Conservation (phyloP, 2,113 vertebrate species). For the Chaetorhynchus papuensis region DNA sequence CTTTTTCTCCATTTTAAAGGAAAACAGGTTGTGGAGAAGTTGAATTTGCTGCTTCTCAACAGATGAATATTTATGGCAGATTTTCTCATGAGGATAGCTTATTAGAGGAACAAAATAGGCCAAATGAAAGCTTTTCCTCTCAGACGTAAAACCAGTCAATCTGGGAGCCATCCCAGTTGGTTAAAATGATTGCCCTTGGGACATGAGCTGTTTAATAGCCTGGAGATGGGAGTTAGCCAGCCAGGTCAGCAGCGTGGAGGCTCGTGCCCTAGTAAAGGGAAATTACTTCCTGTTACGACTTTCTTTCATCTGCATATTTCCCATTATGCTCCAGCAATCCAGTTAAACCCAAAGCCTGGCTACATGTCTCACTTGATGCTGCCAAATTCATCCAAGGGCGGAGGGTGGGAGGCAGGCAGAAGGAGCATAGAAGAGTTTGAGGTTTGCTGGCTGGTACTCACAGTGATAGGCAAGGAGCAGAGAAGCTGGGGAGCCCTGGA, state of each 20-base stretch:
- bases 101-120: background rate
- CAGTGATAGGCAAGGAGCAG: background rate
- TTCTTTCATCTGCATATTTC: slow-evolving; percentile 33
- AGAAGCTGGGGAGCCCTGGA: background rate
- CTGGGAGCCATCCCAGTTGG: slow-evolving; percentile 25
- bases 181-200: background rate
- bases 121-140: background rate
- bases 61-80: background rate
- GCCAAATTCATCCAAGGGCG: background rate
- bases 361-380: background rate
- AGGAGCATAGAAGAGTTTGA: background rate
- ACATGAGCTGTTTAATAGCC: background rate
- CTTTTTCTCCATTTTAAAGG: background rate
- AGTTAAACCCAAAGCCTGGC: slow-evolving; percentile 12
- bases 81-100: background rate
- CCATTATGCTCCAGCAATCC: background rate
- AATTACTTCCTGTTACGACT: slow-evolving; percentile 31
- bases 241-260: background rate
- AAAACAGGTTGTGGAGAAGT: background rate
- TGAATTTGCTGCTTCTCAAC: background rate
- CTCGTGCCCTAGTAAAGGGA: slow-evolving; percentile 16
- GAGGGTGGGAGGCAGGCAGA: background rate
- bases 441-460: background rate
- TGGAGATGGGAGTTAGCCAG: slow-evolving; percentile 12
- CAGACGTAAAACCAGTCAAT: background rate